Conservation (phyloP, 2,797 vertebrate species). For the Tenualosa ilisha region DNA sequence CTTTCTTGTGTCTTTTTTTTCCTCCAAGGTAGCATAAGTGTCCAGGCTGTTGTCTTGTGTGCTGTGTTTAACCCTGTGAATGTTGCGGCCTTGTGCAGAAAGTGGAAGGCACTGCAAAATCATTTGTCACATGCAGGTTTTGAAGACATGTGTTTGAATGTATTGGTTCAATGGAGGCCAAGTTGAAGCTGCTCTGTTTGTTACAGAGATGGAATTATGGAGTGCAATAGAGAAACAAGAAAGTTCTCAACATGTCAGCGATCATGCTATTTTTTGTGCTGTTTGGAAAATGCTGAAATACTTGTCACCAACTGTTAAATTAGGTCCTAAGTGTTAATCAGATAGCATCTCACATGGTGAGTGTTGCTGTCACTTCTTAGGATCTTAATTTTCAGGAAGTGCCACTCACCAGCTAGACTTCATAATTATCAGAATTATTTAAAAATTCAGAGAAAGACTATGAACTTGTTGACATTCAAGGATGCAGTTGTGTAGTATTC, state of each 20-base stretch:
- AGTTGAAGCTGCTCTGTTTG: background rate
- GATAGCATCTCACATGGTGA: background rate
- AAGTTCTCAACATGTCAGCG: background rate
- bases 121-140: background rate
- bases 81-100: background rate
- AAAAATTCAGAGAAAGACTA: background rate
- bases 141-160: background rate
- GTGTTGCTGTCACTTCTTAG: background rate
- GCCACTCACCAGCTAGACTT: background rate
- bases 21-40: background rate
- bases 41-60: background rate
- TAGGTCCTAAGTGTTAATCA: background rate
- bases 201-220: background rate
- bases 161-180: background rate
- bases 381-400: background rate
- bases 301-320: background rate
- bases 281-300: background rate
- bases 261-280: background rate
- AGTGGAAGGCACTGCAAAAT: background rate
- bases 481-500: background rate
- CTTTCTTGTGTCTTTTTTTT: background rate
- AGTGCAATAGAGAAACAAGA: background rate
- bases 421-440: background rate
- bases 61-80: background rate
- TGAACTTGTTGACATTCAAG: background rate